Evolutionary conservation across 1,140 invertebrate genomes (phyloP).

Genomic region (Pseudomyrmex cubaensis): DNA sequence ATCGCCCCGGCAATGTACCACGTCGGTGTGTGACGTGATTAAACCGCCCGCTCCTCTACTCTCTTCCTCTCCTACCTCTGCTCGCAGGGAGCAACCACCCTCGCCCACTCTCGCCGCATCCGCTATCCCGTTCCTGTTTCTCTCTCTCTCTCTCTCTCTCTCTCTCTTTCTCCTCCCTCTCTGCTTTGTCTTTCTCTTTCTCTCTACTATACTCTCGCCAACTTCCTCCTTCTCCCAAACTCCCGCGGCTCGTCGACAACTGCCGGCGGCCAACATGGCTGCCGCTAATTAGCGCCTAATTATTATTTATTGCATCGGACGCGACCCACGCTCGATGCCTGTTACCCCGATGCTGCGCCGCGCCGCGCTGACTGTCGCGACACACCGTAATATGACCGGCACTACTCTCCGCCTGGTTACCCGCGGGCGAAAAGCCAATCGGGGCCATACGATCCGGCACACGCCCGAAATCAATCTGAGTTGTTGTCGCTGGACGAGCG

Average conservation of each 20-base stretch:
- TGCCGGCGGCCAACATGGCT: conserved; percentile 77
- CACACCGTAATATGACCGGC: conserved; percentile 71
- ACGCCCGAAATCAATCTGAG: conserved; percentile 73
- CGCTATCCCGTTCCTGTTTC: not conserved
- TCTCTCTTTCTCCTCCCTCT: not conserved
- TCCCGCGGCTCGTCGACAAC: conserved; percentile 63
- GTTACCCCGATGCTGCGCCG: conserved; percentile 34
- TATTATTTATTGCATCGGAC: conserved; percentile 81
- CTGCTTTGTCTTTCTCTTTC: not conserved
- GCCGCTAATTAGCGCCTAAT: conserved; percentile 81
- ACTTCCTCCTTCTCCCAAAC: conserved; percentile 15
- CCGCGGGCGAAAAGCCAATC: conserved; percentile 74
- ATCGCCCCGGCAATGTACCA: conserved; percentile 60
- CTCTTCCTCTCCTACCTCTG: not conserved
- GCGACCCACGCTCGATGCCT: conserved; percentile 61
- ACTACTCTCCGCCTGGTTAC: conserved; percentile 39
- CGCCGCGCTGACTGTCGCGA: conserved; percentile 62
- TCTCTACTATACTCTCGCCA: not conserved
- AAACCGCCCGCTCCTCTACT: conserved; percentile 67
- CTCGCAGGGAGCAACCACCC: conserved; percentile 52
- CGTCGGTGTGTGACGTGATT: conserved; percentile 78
- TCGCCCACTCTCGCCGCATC: conserved; percentile 49
- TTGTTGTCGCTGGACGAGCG: conserved; percentile 47
- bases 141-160: not conserved
- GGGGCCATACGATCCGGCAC: conserved; percentile 69